Evolutionary conservation across 2,797 vertebrate species (phyloP), one percentile per base, ranked within the genome.

Genomic region (Urosaurus nigricauda): DNA sequence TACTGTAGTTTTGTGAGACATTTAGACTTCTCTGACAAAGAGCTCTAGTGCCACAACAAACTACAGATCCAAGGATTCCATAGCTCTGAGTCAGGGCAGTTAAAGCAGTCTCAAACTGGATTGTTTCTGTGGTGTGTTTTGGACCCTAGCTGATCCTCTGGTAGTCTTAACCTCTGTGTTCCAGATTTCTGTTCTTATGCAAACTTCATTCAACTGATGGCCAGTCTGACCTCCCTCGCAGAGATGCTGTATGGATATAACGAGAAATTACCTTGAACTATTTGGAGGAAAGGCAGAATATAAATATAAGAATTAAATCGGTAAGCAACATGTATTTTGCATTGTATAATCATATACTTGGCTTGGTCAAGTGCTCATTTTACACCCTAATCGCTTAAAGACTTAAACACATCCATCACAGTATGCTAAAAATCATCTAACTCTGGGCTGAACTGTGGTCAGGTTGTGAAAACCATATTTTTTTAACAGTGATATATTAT

Each of bases 391-490:
- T 77, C 26, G 40, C n/a, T 14, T 47, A 75, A n/a, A 71, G 29
- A 24, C 24, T 83, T 88, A 84, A 68, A 6, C 12, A 17, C 32
- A 53, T 2, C 11, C 2, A 43, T n/a, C 68, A 17, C 32, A 65
- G 9, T 88, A 81, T 17, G 0, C 12, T 77, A 77, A 43, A 51
- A 51, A 68, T 88, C 9, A 29, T 47, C 24, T 77, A 77, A 83
- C 16, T 51, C 16, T 78, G 21, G 75, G 19, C 17, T 79, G 75
- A 63, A 84, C 32, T 77, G 60, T 56, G 43, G 80, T n/a, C 32
- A 88, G 32, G 60, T 68, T 77, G 56, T 68, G 47, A 70, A 83
- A 65, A n/a, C 83, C 60, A 79, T 4, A 53, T 51, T 51, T 89
- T 65, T 86, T 8, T 14, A 43, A 71, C 51, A 43, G 2, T 35